Evolutionary conservation across 2,797 vertebrate genomes (phyloP), one percentile per base, ranked within the genome.

Genomic region (Masticophis lateralis): DNA sequence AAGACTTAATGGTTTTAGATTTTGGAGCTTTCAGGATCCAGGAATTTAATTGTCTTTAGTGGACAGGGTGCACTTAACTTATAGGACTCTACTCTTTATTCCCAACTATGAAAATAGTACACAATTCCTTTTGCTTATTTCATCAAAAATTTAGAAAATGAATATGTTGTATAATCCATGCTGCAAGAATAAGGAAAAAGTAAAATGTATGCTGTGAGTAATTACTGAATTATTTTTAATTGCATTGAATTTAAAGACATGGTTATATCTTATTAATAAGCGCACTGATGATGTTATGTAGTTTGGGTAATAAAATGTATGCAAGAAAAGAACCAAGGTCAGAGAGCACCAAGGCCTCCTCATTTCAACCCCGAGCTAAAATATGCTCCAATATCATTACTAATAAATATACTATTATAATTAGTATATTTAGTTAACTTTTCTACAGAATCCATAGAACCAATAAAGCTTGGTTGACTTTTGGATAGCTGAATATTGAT

Each of bases 391-490:
- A 27, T 61, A 27, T 61, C 60, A 61, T 61, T 61, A 61, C 9
- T 27, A 61, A 61, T 61, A 61, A 61, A 9, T 61, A 27, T n/a
- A 66, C 2, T n/a, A 32, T 5, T 69, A 32, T 5, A 32, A 32
- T 94, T 88, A 86, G 91, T 86, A 22, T 60, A 93, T 86, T 57
- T 27, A 87, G 32, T 16, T 87, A 83, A 27, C 79, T 1, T 91
- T 95, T 95, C 8, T 88, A 93, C 83, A 5, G 51, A 92, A 95
- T 95, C 93, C 92, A 91, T 22, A 91, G 92, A 90, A 96, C 86
- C 91, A 92, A 96, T 92, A 53, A n/a, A 43, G 53, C 66, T 69
- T 69, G 13, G 66, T 69, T 69, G n/a, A 13, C 5, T 69, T 69
- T 69, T 69, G n/a, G 55, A n/a, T 94, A 83, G 93, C 57, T 91